These are phyloP conservation scores for Tragelaphus strepsiceros DNA, from an alignment of 2,113 vertebrate species.

Conservation along the genomic window DNA sequence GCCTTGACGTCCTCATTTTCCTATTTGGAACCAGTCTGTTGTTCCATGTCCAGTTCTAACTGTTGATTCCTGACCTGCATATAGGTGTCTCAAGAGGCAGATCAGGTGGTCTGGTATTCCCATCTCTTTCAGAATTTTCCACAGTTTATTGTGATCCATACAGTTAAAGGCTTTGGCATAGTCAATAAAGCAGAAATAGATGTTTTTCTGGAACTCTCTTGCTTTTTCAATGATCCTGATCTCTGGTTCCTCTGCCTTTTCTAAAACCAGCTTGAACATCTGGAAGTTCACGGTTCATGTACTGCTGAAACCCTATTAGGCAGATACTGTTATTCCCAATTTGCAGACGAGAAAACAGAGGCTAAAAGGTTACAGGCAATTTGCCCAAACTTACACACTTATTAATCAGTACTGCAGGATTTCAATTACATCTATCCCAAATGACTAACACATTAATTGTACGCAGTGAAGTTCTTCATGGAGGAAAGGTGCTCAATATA, in stretches of 20 bases:
- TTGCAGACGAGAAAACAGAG: not conserved
- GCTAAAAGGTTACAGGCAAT: not conserved
- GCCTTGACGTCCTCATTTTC: fast-evolving
- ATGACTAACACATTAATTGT: not conserved
- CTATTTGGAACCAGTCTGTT: not conserved
- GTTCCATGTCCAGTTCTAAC: not conserved
- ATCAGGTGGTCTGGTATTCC: not conserved
- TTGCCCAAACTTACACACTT: not conserved
- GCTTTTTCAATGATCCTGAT: too few species aligned
- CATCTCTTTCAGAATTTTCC: not conserved
- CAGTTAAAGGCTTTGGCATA: too few species aligned
- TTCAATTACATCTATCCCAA: not conserved
- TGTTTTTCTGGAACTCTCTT: too few species aligned
- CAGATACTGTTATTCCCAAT: not conserved
- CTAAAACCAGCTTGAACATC: too few species aligned
- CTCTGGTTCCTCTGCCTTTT: too few species aligned
- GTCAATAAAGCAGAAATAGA: too few species aligned
- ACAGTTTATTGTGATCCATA: not conserved
- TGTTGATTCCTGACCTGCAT: not conserved
- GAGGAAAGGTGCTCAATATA: not conserved
- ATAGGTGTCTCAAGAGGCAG: not conserved
- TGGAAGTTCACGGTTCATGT: too few species aligned
- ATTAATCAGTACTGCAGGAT: not conserved
- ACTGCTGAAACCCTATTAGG: not conserved
- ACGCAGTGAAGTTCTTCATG: not conserved